A percentile compares a stretch with the other conserved stretches of the same genome.
These are phyloP conservation scores for Notolepis coatsorum DNA, from an alignment of 2,797 vertebrate genomes.

Conservation along the genomic window DNA sequence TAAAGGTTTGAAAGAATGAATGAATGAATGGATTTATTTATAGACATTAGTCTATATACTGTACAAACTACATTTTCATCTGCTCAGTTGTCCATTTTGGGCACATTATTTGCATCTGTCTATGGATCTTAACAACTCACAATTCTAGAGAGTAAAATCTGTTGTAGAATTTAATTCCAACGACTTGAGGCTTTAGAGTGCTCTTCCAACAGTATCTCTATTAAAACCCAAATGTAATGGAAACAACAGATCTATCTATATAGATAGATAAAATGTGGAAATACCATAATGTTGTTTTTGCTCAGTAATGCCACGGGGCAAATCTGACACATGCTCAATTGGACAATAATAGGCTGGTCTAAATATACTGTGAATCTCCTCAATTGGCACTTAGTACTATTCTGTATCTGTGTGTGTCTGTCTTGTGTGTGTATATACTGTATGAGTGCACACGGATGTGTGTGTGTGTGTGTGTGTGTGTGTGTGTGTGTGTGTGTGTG, in stretches of 20 bases:
- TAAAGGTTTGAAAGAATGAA: no score
- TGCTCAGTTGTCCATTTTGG: slow-evolving; percentile 47
- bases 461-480: slow-evolving; percentile 21
- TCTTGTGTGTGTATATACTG: no score
- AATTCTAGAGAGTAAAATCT: slow-evolving; percentile 68
- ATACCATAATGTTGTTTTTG: slow-evolving; percentile 75
- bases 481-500: slow-evolving; percentile 12
- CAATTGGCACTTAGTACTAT: slow-evolving; percentile 67
- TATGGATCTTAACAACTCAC: slow-evolving; percentile 58
- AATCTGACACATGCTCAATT: slow-evolving; percentile 79
- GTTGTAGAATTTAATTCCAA: slow-evolving; percentile 70
- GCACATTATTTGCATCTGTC: slow-evolving; percentile 58
- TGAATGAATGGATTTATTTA: no score
- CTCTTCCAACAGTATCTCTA: slow-evolving; percentile 67
- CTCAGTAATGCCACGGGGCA: slow-evolving; percentile 56
- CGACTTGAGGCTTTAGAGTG: slow-evolving; percentile 72
- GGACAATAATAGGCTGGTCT: slow-evolving; percentile 79
- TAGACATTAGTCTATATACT: slow-evolving; percentile 15
- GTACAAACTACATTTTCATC: slow-evolving; percentile 40
- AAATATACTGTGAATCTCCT: slow-evolving; percentile 68
- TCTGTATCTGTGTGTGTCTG: no score
- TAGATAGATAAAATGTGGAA: slow-evolving; percentile 69
- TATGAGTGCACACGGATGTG: no score
- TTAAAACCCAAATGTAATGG: slow-evolving; percentile 78
- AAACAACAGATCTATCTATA: slow-evolving; percentile 72